A percentile compares a stretch with the other conserved stretches of the same genome.
Evolutionary conservation across 1,140 invertebrate species (phyloP).

Genomic region (Oscheius sp.): DNA sequence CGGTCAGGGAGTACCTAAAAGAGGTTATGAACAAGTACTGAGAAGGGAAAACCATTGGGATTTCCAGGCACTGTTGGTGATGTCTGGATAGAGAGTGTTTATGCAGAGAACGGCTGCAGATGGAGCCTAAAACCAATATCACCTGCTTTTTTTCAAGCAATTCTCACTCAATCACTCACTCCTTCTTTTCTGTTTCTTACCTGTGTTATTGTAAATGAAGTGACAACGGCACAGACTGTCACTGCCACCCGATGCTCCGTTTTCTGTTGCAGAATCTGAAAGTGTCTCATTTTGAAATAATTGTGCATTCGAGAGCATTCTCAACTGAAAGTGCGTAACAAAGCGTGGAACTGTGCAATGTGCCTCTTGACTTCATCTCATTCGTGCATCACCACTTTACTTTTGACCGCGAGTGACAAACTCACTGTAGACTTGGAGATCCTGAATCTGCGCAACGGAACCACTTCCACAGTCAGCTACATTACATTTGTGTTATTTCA

Average conservation of each 20-base stretch:
- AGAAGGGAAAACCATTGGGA: background rate
- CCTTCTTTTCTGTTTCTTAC: background rate
- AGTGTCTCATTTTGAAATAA: too few relatives aligned
- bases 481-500: too few relatives aligned
- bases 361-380: too few relatives aligned
- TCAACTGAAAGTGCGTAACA: too few relatives aligned
- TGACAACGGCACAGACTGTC: slow-evolving; percentile 26
- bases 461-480: too few relatives aligned
- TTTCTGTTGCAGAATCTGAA: slow-evolving; percentile 31
- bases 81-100: slow-evolving; percentile 12
- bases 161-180: too few relatives aligned
- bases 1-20: slow-evolving; percentile 39
- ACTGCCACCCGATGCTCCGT: slow-evolving; percentile 34
- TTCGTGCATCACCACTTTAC: too few relatives aligned
- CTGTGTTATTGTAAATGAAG: slow-evolving; percentile 34
- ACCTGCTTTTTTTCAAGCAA: background rate
- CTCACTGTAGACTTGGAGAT: background rate
- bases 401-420: too few relatives aligned
- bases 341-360: too few relatives aligned
- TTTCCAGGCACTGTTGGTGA: slow-evolving; percentile 8
- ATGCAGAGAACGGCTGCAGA: slow-evolving; percentile 27
- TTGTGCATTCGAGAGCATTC: too few relatives aligned
- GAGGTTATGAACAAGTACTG: background rate
- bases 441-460: background rate
- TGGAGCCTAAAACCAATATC: slow-evolving; percentile 9